Evolutionary conservation across 2,888 invertebrate species (phyloP), one percentile per base, ranked within the genome.

Genomic region (Meghimatium bilineatum): DNA sequence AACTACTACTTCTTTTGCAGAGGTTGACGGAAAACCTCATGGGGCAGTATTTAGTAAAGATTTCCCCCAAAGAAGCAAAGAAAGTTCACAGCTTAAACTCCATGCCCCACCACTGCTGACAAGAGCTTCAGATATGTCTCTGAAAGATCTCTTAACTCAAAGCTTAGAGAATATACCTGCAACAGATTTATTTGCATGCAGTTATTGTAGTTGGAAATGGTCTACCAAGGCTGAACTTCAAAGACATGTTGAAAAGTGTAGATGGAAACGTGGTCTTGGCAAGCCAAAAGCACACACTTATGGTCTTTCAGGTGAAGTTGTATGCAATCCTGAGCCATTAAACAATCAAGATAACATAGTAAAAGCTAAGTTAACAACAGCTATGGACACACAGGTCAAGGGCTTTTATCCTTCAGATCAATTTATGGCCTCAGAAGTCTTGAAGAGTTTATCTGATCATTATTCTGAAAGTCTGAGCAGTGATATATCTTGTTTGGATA

Each of bases 51-150:
- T 44, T 72, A n/a, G 44, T 44, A 44, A 72, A 44, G 72, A 32
- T 52, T 14, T 52, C 32, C 5, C 49, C 74, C 74, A 32, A 29
- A 34, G 20, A 14, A 34, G 44, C 32, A 29, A 52, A 52, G 74
- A 74, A 38, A 72, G 3, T 26, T 26, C 12, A 26, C 44, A 26
- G 44, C n/a, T n/a, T 1, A 38, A n/a, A 72, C 26, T 44, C 72
- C 72, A 49, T 44, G 5, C 44, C 12, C 12, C 44, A 44, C 8
- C 34, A 12, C 32, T 56, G 56, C 29, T 69, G 63, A 60, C 74
- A 2, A 34, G 74, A 60, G 74, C 81, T 29, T 81, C 81, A 26
- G 81, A 81, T 26, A 81, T 81, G 81, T 72, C 81, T 5, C 44
- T 81, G 0, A 81, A 74, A 63, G 81, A 81, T n/a, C 36, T 81